Conservation (phyloP, 2,797 vertebrate genomes). For the Eutrigla gurnardus region DNA sequence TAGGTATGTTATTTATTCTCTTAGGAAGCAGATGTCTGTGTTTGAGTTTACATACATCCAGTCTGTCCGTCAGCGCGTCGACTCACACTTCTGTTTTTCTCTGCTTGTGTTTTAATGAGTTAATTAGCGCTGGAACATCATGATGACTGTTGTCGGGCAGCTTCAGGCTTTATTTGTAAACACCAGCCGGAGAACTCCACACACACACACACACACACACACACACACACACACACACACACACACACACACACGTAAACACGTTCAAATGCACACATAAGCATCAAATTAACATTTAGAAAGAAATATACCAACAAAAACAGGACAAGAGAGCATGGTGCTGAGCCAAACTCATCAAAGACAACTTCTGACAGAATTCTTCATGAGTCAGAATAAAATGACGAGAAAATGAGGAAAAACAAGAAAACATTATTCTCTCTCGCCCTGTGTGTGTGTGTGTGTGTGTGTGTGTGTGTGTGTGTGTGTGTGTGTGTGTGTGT, state of each 20-base stretch:
- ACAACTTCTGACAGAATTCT: constrained; percentile 81
- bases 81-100: constrained; percentile 32
- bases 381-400: constrained; percentile 78
- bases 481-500: constrained; percentile 8
- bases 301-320: constrained; percentile 78
- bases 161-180: constrained; percentile 67
- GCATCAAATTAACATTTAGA: constrained; percentile 77
- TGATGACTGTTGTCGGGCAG: constrained; percentile 57
- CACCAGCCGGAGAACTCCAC: constrained; percentile 53
- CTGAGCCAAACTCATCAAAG: constrained; percentile 75
- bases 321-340: constrained; percentile 70
- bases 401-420: constrained; percentile 64
- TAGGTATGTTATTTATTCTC: too few relatives aligned
- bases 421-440: constrained; percentile 60
- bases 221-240: constrained; percentile 9
- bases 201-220: constrained; percentile 15
- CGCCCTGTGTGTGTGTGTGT: not conserved
- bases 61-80: constrained; percentile 16
- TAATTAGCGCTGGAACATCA: constrained; percentile 66
- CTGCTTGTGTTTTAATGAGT: constrained; percentile 65
- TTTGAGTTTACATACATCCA: not conserved
- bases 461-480: constrained; percentile 5
- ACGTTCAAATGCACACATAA: constrained; percentile 6
- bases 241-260: constrained; percentile 9
- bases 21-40: too few relatives aligned